Conservation (phyloP, 1,140 invertebrate species). For the Acromyrmex heyeri region DNA sequence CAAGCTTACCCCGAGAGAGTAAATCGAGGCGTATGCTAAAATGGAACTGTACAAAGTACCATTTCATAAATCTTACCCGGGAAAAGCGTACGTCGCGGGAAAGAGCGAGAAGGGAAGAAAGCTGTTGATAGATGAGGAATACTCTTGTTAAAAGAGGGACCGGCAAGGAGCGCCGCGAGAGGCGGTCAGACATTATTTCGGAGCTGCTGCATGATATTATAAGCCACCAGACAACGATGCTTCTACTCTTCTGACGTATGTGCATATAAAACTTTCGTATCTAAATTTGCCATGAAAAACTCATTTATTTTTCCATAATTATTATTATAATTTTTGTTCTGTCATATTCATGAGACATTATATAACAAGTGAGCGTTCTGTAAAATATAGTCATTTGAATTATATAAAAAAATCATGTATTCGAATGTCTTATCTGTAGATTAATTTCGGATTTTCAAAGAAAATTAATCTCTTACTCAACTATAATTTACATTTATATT, state of each 20-base stretch:
- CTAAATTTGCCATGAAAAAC: slow-evolving; percentile 32
- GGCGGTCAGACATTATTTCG: slow-evolving; percentile 73
- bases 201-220: slow-evolving; percentile 76
- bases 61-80: slow-evolving; percentile 83
- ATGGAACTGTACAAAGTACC: slow-evolving; percentile 84
- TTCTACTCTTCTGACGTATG: slow-evolving; percentile 23
- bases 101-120: slow-evolving; percentile 77
- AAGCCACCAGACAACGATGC: slow-evolving; percentile 60
- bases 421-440: neutral
- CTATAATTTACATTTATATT: slow-evolving; percentile 6
- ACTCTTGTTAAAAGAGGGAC: slow-evolving; percentile 65
- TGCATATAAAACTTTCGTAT: slow-evolving; percentile 40
- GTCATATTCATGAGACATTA: neutral
- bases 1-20: slow-evolving; percentile 66
- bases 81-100: slow-evolving; percentile 76
- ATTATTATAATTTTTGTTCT: neutral
- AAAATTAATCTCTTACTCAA: neutral
- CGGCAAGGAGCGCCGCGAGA: slow-evolving; percentile 31
- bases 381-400: neutral
- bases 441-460: neutral
- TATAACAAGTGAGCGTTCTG: neutral
- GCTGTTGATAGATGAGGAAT: slow-evolving; percentile 83
- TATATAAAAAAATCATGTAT: neutral
- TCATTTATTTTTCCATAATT: neutral
- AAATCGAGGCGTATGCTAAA: slow-evolving; percentile 80